Percentiles rank a stretch among this genome's conserved stretches.
These are phyloP conservation scores for Lamellibrachia satsuma DNA, from an alignment of 2,888 invertebrate genomes.

Conservation along the genomic window DNA sequence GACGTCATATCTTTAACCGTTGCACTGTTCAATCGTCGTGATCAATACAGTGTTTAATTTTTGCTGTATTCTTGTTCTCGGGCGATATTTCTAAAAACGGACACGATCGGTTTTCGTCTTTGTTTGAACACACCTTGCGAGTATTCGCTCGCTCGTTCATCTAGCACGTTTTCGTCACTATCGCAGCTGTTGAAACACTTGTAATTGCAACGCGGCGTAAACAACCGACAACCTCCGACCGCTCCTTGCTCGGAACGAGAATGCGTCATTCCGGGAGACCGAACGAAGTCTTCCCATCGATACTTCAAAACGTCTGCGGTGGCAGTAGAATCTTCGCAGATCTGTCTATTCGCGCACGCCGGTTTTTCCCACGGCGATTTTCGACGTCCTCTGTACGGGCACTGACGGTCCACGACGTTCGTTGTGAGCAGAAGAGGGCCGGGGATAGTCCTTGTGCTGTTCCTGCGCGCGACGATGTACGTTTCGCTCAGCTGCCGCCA, in stretches of 20 bases:
- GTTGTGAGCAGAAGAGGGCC: too few relatives aligned
- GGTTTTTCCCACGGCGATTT: neutral
- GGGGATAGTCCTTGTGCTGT: neutral
- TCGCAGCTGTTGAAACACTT: neutral
- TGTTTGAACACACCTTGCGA: neutral
- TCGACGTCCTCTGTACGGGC: neutral
- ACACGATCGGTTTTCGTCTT: neutral
- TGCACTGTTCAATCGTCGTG: neutral
- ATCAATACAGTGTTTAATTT: neutral
- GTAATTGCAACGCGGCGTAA: neutral
- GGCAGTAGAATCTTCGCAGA: neutral
- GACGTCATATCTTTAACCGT: neutral
- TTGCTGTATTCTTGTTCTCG: neutral
- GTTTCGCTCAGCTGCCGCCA: constrained; percentile 5
- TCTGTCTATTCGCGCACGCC: neutral
- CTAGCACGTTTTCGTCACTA: neutral
- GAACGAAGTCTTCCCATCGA: neutral
- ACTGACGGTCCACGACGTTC: neutral
- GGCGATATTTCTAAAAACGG: neutral
- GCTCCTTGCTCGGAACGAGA: neutral
- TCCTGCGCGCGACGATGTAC: neutral
- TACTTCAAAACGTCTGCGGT: neutral
- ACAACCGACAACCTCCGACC: constrained; percentile 5
- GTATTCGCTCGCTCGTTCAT: neutral
- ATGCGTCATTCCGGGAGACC: neutral